phyloP scores from a whole-genome alignment of 2,888 invertebrate genomes.

The Ferdinandea cuprea region DNA sequence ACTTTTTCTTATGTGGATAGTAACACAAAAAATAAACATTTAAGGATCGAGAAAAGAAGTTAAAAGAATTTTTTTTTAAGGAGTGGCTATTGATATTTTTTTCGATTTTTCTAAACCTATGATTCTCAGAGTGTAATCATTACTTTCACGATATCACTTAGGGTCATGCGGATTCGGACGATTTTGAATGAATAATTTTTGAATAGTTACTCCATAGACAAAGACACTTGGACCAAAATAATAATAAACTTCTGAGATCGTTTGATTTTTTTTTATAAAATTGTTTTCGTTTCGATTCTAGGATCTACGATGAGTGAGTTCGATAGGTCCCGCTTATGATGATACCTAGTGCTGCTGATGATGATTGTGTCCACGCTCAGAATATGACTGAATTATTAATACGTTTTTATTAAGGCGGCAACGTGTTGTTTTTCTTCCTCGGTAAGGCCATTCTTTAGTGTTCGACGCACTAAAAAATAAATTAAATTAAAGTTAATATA shows the following conservation, averaged over 20 bases:
- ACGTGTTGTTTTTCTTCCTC: constrained; percentile 92
- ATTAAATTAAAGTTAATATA: constrained; percentile 6
- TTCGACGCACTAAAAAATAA: constrained; percentile 88
- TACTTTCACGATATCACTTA: constrained; percentile 40
- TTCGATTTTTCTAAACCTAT: constrained; percentile 44
- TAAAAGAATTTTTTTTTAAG: constrained; percentile 2
- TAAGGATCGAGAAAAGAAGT: constrained; percentile 2
- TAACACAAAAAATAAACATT: constrained; percentile 4
- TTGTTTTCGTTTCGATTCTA: constrained; percentile 62
- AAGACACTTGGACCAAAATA: constrained; percentile 46
- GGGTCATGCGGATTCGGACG: constrained; percentile 32
- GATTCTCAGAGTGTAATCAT: constrained; percentile 58
- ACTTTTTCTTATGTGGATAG: background rate
- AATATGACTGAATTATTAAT: constrained; percentile 81
- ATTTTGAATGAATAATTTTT: constrained; percentile 26
- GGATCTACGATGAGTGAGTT: constrained; percentile 51
- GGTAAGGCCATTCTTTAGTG: constrained; percentile 90
- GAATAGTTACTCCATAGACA: constrained; percentile 23
- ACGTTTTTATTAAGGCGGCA: constrained; percentile 89
- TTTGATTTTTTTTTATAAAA: constrained; percentile 48
- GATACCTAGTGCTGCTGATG: constrained; percentile 69
- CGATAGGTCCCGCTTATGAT: constrained; percentile 71
- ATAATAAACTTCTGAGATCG: constrained; percentile 68
- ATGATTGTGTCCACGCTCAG: constrained; percentile 74
- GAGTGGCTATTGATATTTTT: constrained; percentile 26